These are phyloP conservation scores for Vulpes ferrilata DNA, from an alignment of 2,113 vertebrate genomes.

Conservation along the genomic window DNA sequence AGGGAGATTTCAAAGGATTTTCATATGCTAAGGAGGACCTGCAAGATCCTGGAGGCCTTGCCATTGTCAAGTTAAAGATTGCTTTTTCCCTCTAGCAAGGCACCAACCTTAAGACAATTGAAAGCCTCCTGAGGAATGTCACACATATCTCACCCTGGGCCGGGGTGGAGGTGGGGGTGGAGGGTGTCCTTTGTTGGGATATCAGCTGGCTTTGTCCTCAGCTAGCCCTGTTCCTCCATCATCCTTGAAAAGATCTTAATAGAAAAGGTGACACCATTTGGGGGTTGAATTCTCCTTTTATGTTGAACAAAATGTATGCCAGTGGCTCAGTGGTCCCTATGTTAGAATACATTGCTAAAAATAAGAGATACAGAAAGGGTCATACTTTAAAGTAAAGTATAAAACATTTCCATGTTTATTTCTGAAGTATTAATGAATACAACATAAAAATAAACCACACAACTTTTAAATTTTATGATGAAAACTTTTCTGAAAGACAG, in stretches of 20 bases:
- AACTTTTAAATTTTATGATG: background rate
- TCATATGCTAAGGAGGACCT: too few species aligned
- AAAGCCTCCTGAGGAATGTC: too few species aligned
- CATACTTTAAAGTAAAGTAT: background rate
- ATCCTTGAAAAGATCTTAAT: background rate
- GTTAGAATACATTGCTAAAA: background rate
- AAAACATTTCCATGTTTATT: background rate
- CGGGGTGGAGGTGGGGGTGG: too few species aligned
- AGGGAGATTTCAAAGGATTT: too few species aligned
- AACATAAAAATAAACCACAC: background rate
- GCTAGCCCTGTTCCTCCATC: too few species aligned
- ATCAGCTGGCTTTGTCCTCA: too few species aligned
- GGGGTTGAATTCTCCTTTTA: background rate
- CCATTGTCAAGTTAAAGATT: too few species aligned
- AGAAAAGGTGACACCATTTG: background rate
- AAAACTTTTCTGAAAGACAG: background rate
- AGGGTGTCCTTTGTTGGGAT: too few species aligned
- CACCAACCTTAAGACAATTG: too few species aligned
- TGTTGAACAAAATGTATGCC: background rate
- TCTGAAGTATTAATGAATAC: slow-evolving; percentile 23
- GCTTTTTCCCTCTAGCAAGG: too few species aligned
- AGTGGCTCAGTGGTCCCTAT: background rate
- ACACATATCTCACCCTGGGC: too few species aligned
- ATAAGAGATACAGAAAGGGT: background rate
- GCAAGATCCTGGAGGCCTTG: too few species aligned